Evolutionary conservation across 1,140 invertebrate genomes (phyloP).

Genomic region (Drosophila simulans): DNA sequence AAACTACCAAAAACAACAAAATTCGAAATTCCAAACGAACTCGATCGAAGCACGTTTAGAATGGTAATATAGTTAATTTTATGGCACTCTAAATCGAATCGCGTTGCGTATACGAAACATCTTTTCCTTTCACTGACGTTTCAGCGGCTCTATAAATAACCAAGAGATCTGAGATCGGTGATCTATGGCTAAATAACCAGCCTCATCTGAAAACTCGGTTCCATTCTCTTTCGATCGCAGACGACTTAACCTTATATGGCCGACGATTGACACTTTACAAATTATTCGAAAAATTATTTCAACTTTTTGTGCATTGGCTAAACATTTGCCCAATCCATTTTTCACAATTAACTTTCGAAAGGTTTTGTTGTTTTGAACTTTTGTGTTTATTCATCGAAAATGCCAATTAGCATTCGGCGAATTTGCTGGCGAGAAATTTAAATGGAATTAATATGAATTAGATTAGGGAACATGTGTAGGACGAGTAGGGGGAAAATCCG

Average conservation of each 20-base stretch:
- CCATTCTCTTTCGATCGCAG: slow-evolving; percentile 53
- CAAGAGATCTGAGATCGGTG: slow-evolving; percentile 19
- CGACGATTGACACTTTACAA: slow-evolving; percentile 53
- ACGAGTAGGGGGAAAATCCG: slow-evolving; percentile 3
- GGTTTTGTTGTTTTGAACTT: slow-evolving; percentile 2
- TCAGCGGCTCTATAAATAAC: slow-evolving; percentile 30
- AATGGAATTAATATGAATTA: slow-evolving; percentile 69
- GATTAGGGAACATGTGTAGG: slow-evolving; percentile 37
- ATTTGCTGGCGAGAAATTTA: slow-evolving; percentile 38
- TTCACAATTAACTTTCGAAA: slow-evolving; percentile 77
- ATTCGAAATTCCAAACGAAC: slow-evolving; percentile 3
- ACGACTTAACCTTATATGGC: slow-evolving; percentile 62
- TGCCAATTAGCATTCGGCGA: slow-evolving; percentile 52
- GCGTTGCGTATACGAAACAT: slow-evolving; percentile 17
- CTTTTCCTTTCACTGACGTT: slow-evolving; percentile 34
- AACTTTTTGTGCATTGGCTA: slow-evolving; percentile 31
- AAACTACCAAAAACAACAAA: slow-evolving; percentile 23
- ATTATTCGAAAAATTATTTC: slow-evolving; percentile 62
- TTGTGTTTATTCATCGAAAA: slow-evolving; percentile 27
- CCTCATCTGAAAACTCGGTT: slow-evolving; percentile 32
- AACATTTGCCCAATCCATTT: slow-evolving; percentile 73
- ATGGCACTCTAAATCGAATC: slow-evolving; percentile 28
- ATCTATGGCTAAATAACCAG: slow-evolving; percentile 25
- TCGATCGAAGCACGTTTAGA: slow-evolving; percentile 26
- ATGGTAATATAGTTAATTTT: slow-evolving; percentile 50